Base-by-base conservation (phyloP, 2,888 invertebrate species). In the Alloscopus bannaensis region DNA sequence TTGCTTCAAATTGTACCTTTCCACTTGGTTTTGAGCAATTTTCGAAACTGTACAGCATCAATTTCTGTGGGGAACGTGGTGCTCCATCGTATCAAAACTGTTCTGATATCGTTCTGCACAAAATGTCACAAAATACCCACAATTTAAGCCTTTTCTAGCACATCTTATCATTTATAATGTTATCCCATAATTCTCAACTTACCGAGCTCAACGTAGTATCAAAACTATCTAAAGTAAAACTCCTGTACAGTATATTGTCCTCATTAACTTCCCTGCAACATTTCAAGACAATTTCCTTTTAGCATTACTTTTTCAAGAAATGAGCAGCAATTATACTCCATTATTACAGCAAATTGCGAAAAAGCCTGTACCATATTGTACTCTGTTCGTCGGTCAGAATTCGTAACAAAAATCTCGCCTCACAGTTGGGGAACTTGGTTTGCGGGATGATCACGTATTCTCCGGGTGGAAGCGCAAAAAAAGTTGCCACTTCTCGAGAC, bases 381-480 rank as follows among this genome's bases (percentile, higher is more conserved):
- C 92, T 91, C 88, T 92, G 92, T 87, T 92, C 92, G 88, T 93
- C 93, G 16, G 93, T 93, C 84, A 93, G 90, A 84, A 93, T 91
- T 86, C 93, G 89, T 83, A 94, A 89, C 80, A 93, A 90, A 88
- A 93, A 94, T 88, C 92, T 92, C 79, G 92, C 92, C 87, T 93
- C 93, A 81, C 91, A 89, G 89, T 92, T 91, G 72, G 93, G 91
- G 78, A 91, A 90, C 84, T 92, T 91, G 73, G 93, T 92, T 89
- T 93, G 93, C 78, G 94, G 93, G 84, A 94, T 91, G 70, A 93
- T 92, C 72, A 93, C 91, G 88, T 93, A 94, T 87, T 92, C 92
- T 2, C 94, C 94, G 11, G 93, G 91, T 59, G 93, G 93, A 86
- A 94, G 89, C 66, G 93, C 92, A 89, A 94, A 93, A 88, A 93